Percentiles rank a stretch among this genome's conserved stretches.
These are phyloP conservation scores for Marisa cornuarietis DNA, from an alignment of 1,140 invertebrate species.

Conservation along the genomic window DNA sequence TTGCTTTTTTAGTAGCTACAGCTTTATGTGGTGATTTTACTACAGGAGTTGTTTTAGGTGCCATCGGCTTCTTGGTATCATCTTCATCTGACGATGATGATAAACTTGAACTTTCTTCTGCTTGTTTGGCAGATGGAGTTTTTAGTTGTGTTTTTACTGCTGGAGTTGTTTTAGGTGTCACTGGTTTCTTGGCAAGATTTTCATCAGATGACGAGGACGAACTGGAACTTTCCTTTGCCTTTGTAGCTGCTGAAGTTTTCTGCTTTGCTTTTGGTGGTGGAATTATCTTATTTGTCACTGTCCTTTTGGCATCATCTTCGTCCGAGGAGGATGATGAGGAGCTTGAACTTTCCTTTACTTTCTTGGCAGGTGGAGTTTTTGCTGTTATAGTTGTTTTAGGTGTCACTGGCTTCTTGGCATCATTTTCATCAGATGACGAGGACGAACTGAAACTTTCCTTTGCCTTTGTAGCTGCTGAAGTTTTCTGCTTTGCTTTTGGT, in stretches of 20 bases:
- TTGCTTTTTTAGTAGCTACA: conserved; percentile 11
- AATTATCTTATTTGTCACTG: conserved; percentile 17
- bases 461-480: conserved; percentile 1
- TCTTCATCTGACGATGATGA: conserved; percentile 28
- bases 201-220: neutral
- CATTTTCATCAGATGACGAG: conserved; percentile 22
- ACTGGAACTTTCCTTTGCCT: conserved; percentile 6
- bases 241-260: neutral
- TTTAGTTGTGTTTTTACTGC: conserved; percentile 6
- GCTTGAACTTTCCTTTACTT: conserved; percentile 19
- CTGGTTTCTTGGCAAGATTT: neutral
- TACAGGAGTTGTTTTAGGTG: neutral
- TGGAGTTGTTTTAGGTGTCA: neutral
- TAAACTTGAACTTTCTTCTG: conserved; percentile 14
- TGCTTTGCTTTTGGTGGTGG: conserved; percentile 18
- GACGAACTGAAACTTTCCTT: conserved; percentile 8
- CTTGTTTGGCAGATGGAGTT: conserved; percentile 7
- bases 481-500: conserved; percentile 16
- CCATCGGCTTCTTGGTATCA: neutral
- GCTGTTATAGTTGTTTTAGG: conserved; percentile 17
- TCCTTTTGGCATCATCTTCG: conserved; percentile 28
- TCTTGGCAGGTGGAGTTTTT: neutral
- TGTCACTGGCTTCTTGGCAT: conserved; percentile 13
- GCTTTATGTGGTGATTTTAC: conserved; percentile 16
- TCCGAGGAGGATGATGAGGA: conserved; percentile 9